Percentiles rank a stretch among this genome's conserved stretches.
phyloP scores from a whole-genome alignment of 2,888 invertebrate genomes.

The Ophion ellenae region DNA sequence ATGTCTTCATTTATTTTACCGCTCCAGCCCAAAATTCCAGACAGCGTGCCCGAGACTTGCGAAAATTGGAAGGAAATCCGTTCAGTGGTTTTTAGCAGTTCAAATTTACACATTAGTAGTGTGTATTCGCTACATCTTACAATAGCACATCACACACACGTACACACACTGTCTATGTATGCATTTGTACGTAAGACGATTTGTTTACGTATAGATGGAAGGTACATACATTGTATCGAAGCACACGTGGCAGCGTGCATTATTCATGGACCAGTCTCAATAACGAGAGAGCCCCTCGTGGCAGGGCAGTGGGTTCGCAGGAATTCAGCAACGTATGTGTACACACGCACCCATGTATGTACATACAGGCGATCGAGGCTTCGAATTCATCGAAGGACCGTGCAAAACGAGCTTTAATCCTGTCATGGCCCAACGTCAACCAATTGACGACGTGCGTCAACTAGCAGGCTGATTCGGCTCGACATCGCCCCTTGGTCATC shows the following conservation, averaged over 20 bases:
- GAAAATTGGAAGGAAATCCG: no score
- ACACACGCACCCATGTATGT: not conserved
- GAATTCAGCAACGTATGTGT: slow-evolving; percentile 2
- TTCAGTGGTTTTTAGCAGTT: no score
- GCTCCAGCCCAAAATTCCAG: no score
- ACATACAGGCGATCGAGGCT: slow-evolving; percentile 4
- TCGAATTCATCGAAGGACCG: slow-evolving; percentile 39
- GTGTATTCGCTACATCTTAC: no score
- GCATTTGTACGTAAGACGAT: not conserved
- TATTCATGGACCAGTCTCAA: slow-evolving; percentile 62
- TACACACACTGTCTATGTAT: not conserved
- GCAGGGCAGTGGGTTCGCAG: not conserved
- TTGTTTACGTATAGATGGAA: slow-evolving; percentile 5
- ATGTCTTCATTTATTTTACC: no score
- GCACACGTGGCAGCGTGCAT: slow-evolving; percentile 57
- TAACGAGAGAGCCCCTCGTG: slow-evolving; percentile 46
- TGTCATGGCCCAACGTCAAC: slow-evolving; percentile 51
- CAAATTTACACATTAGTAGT: no score
- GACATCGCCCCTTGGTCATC: not conserved
- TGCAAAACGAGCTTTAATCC: slow-evolving; percentile 42
- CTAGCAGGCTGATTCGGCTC: slow-evolving; percentile 23
- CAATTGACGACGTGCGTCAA: slow-evolving; percentile 27
- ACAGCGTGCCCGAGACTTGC: no score
- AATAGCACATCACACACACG: no score
- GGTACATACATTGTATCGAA: slow-evolving; percentile 13